phyloP scores from a whole-genome alignment of 2,888 invertebrate species.

The Lithosia quadra region DNA sequence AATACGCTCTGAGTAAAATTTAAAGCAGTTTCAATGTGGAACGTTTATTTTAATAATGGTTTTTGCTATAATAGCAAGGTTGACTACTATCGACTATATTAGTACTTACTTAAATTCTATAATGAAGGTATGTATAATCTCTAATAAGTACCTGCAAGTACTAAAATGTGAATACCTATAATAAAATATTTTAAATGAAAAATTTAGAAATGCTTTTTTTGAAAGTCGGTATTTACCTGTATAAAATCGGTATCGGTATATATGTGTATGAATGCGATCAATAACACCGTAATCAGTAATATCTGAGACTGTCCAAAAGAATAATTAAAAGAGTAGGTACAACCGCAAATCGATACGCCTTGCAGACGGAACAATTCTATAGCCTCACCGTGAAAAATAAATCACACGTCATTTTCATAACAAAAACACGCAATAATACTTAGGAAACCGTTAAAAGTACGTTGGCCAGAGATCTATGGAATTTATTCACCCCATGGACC shows the following conservation, averaged over 20 bases:
- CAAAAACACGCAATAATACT: slow-evolving; percentile 66
- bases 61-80: slow-evolving; percentile 1
- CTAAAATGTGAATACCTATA: too few relatives aligned
- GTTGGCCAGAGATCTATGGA: slow-evolving; percentile 68
- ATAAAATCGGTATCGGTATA: too few relatives aligned
- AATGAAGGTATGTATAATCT: too few relatives aligned
- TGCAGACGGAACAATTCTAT: slow-evolving; percentile 28
- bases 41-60: neutral
- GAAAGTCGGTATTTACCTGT: too few relatives aligned
- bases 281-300: too few relatives aligned
- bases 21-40: neutral
- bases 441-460: slow-evolving; percentile 72
- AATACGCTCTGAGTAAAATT: neutral
- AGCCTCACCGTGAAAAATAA: slow-evolving; percentile 42
- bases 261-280: too few relatives aligned
- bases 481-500: slow-evolving; percentile 71
- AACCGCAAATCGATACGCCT: slow-evolving; percentile 19
- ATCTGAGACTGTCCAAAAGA: neutral
- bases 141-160: too few relatives aligned
- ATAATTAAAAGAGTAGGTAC: neutral
- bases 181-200: too few relatives aligned
- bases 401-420: slow-evolving; percentile 64
- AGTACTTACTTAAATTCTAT: neutral
- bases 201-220: neutral
- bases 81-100: neutral